phyloP scores from a whole-genome alignment of 2,797 vertebrate genomes.

The Chrosomus eos region DNA sequence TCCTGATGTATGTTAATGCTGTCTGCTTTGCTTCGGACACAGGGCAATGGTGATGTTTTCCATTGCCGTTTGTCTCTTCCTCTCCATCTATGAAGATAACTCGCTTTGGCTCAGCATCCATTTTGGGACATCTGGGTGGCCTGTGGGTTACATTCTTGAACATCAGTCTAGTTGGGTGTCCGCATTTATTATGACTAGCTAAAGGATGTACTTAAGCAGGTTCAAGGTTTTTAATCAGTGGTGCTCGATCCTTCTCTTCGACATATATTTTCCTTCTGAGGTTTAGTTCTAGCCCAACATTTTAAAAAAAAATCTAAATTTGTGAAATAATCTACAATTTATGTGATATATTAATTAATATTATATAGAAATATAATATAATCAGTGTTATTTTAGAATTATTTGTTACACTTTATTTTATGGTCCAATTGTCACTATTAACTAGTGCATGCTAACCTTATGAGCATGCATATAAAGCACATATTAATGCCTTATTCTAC shows the following conservation, averaged over 20 bases:
- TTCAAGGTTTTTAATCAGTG: not conserved
- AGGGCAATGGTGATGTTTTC: not conserved
- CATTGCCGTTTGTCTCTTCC: not conserved
- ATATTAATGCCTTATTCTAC: too few relatives aligned
- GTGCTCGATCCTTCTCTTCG: not conserved
- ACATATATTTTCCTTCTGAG: not conserved
- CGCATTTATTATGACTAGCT: conserved; percentile 6
- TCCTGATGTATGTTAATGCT: not conserved
- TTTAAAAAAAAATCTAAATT: too few relatives aligned
- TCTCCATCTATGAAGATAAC: conserved; percentile 7
- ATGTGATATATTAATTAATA: not conserved
- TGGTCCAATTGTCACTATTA: too few relatives aligned
- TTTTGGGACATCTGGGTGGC: not conserved
- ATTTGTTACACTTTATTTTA: too few relatives aligned
- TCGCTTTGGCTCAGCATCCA: not conserved
- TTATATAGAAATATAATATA: not conserved
- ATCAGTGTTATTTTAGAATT: not conserved
- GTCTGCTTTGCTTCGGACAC: not conserved
- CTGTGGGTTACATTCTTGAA: not conserved
- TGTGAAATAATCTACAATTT: not conserved
- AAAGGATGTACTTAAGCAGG: not conserved
- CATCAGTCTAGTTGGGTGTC: not conserved
- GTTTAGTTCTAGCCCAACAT: conserved; percentile 4
- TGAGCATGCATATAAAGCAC: too few relatives aligned
- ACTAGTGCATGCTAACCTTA: too few relatives aligned